Conservation (phyloP, 92 coral and sea anemone genomes). For the Anthopleura xanthogrammica region DNA sequence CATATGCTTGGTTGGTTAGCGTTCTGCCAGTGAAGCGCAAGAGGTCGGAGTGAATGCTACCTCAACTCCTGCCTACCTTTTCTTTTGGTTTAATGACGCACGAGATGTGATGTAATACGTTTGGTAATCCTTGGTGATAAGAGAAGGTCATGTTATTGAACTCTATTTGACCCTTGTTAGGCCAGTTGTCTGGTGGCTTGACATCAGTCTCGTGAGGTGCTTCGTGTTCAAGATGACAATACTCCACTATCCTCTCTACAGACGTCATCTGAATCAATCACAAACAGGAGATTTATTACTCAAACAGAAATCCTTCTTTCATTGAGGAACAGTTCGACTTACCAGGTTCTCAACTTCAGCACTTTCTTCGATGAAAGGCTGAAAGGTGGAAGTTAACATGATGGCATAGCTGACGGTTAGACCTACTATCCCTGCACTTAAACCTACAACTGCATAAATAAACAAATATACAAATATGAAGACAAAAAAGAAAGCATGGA, state of each 20-base stretch:
- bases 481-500: background rate
- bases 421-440: conserved; percentile 89
- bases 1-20: no score
- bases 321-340: conserved; percentile 7
- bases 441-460: conserved; percentile 49
- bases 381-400: conserved; percentile 70
- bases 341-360: conserved; percentile 87
- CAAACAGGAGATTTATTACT: background rate
- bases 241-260: conserved; percentile 85
- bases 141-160: conserved; percentile 78
- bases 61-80: conserved; percentile 49
- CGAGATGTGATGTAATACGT: conserved; percentile 71
- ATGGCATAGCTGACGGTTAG: conserved; percentile 68
- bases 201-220: conserved; percentile 65
- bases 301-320: background rate
- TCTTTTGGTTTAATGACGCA: conserved; percentile 74
- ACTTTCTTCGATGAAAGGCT: conserved; percentile 80
- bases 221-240: conserved; percentile 76
- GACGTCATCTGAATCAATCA: conserved; percentile 76
- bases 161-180: conserved; percentile 69
- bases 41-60: no score
- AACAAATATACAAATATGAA: background rate
- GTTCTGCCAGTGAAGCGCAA: no score
- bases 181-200: conserved; percentile 79
- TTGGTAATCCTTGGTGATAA: conserved; percentile 74